phyloP scores from a whole-genome alignment of 2,113 vertebrate species.

The Butorides virescens region DNA sequence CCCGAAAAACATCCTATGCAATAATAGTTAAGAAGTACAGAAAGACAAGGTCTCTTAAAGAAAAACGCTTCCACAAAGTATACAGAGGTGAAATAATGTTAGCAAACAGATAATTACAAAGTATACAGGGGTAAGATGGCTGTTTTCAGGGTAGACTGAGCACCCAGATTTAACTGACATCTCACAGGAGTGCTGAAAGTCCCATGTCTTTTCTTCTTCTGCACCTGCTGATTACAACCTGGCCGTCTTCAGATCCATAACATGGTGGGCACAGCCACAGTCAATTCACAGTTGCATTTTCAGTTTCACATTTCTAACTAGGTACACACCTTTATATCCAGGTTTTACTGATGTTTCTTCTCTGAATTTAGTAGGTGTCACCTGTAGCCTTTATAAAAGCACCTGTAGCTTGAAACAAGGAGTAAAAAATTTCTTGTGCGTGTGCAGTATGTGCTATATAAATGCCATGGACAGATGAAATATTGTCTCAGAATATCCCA shows the following conservation, averaged over 20 bases:
- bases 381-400: background rate
- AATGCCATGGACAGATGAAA: background rate
- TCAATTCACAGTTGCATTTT: background rate
- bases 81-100: background rate
- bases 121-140: background rate
- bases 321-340: background rate
- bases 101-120: background rate
- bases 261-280: background rate
- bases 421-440: background rate
- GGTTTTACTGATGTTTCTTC: background rate
- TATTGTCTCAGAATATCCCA: background rate
- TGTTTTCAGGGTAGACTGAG: background rate
- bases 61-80: background rate
- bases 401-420: background rate
- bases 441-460: background rate
- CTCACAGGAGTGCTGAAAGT: background rate
- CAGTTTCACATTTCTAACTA: background rate
- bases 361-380: background rate
- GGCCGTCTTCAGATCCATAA: background rate
- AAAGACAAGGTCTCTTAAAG: background rate
- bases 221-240: background rate
- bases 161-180: background rate
- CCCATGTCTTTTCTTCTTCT: background rate
- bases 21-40: background rate
- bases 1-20: background rate